Evolutionary conservation across 2,113 vertebrate species (phyloP).

Genomic region (Piprites chloris): DNA sequence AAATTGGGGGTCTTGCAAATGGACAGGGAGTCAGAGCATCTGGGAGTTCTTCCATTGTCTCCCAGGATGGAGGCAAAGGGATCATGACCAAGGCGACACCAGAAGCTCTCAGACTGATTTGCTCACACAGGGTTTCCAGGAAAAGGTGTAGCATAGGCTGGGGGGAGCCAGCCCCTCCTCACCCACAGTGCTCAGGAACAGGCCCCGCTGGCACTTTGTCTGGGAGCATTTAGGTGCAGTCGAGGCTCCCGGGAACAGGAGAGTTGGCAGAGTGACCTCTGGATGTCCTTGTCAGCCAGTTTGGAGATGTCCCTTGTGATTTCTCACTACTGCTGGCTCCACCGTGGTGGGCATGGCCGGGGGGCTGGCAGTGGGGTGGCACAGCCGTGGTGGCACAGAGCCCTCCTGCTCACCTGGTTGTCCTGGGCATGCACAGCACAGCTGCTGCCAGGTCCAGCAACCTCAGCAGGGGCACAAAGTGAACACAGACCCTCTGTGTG

Average conservation of each 20-base stretch:
- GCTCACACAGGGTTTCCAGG: background rate
- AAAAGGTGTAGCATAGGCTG: background rate
- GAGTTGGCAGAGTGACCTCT: background rate
- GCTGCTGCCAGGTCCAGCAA: background rate
- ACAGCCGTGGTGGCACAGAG: fast-evolving
- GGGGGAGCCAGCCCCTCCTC: background rate
- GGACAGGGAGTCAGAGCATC: background rate
- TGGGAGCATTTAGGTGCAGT: background rate
- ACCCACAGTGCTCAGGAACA: background rate
- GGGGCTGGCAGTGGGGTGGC: background rate
- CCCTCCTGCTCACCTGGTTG: background rate
- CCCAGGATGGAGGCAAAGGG: background rate
- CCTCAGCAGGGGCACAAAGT: fast-evolving
- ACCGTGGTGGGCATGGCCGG: fast-evolving
- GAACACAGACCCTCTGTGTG: fast-evolving
- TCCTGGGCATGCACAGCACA: fast-evolving
- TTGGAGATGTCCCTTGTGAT: background rate
- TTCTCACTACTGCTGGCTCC: background rate
- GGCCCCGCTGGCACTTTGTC: background rate
- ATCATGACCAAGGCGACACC: background rate
- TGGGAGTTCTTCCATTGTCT: background rate
- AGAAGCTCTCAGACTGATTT: background rate
- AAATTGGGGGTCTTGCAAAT: background rate
- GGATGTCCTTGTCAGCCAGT: background rate
- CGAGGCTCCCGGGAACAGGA: background rate